Percentiles rank a stretch among this genome's conserved stretches.
phyloP scores from a whole-genome alignment of 2,888 invertebrate genomes.

The Amorpha juglandis region DNA sequence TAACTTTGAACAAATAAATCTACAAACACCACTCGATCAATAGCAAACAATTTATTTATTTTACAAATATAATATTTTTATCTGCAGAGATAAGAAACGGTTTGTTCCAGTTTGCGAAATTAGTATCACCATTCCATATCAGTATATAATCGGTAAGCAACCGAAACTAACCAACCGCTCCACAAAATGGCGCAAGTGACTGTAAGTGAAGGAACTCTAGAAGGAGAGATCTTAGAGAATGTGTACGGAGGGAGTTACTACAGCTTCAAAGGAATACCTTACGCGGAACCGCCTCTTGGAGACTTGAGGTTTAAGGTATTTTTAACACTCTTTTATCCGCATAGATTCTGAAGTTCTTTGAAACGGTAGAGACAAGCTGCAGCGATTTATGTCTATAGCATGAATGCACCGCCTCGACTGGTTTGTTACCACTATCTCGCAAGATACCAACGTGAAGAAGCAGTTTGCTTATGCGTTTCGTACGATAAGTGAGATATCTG shows the following conservation, averaged over 20 bases:
- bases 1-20: too few species aligned
- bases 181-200: constrained; percentile 46
- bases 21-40: too few species aligned
- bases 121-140: background rate
- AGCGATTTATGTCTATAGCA: too few species aligned
- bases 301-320: constrained; percentile 63
- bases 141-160: background rate
- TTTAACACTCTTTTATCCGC: background rate
- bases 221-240: constrained; percentile 54
- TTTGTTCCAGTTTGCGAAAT: background rate
- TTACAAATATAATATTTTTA: background rate
- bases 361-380: too few species aligned
- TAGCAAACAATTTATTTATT: too few species aligned
- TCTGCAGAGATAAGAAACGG: background rate
- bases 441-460: too few species aligned
- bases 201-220: constrained; percentile 54
- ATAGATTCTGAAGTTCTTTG: too few species aligned
- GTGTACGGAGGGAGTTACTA: constrained; percentile 52
- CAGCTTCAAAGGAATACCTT: constrained; percentile 70
- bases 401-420: too few species aligned
- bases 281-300: constrained; percentile 63
- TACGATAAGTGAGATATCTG: too few species aligned
- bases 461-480: too few species aligned
- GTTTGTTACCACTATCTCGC: too few species aligned
- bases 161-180: background rate